Evolutionary conservation across 1,140 invertebrate genomes (phyloP), one percentile per base, ranked within the genome.

Genomic region (Drosophila simulans): DNA sequence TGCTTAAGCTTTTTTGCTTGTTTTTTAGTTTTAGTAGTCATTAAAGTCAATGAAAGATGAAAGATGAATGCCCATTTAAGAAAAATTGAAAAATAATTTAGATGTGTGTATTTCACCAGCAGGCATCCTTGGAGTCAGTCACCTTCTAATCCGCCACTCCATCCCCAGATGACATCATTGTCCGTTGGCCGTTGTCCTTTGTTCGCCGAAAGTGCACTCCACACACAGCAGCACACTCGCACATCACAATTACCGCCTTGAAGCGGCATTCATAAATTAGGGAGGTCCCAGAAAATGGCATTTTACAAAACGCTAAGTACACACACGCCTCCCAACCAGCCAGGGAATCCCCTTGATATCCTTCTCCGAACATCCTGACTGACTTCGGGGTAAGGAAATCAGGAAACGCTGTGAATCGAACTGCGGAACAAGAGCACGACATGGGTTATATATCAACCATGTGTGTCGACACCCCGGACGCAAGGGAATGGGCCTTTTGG

Each of bases 391-490:
- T 59, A 90, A 84, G 85, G 89, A 90, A 75, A 90, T 90, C 76
- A 71, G 77, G 71, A 74, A 86, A 77, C 77, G 80, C 88, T 88
- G 89, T 70, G 80, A 76, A 81, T 88, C 70, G 89, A 88, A 91
- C 77, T 86, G 77, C 35, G 71, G 64, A 77, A 58, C 74, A 80
- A 72, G 72, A 77, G 52, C 64, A 78, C 66, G 77, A 86, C 75
- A 83, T 83, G 79, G 77, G 77, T 74, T 85, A 77, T 57, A 86
- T 86, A 86, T 85, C 81, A 84, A 72, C 40, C 63, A 56, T 70
- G 54, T 70, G 54, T 84, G 70, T 63, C 78, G 62, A 69, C 55
- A 75, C 37, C 37, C 45, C 39, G 51, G 34, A n/a, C 31, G 10
- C 22, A 20, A 8, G 35, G 46, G 54, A 57, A 66, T 40, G 57